Conservation (phyloP, 2,888 invertebrate species). For the Meandrusa payeni region DNA sequence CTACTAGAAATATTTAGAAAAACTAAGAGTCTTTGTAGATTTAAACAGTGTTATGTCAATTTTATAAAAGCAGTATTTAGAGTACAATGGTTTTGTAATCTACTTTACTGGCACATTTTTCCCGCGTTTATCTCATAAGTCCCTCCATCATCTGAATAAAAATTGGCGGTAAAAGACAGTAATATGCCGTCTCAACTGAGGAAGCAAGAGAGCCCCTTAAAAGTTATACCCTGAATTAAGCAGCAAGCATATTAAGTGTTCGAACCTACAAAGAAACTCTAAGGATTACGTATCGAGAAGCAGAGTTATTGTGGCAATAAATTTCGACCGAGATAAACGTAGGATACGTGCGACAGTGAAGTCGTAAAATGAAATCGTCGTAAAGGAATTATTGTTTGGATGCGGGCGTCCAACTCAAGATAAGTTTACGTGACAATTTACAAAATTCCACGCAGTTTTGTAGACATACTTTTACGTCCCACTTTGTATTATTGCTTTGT, state of each 20-base stretch:
- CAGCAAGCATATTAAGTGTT: not conserved
- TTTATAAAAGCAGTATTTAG: no score
- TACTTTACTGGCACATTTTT: no score
- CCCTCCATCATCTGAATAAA: no score
- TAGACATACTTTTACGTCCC: conserved; percentile 10
- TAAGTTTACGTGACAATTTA: conserved; percentile 31
- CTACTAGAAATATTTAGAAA: no score
- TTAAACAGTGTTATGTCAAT: no score
- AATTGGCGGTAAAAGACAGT: no score
- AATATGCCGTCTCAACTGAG: no score
- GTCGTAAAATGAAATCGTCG: conserved; percentile 46
- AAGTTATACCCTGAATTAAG: no score
- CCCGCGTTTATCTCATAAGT: no score
- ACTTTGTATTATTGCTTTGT: conserved; percentile 6
- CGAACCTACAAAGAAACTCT: conserved; percentile 6
- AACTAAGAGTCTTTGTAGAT: no score
- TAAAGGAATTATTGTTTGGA: conserved; percentile 34
- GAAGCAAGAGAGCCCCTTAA: no score
- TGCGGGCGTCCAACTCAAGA: conserved; percentile 29
- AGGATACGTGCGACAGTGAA: conserved; percentile 31
- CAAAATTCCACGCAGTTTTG: conserved; percentile 7
- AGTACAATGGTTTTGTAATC: no score
- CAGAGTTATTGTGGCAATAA: conserved; percentile 55
- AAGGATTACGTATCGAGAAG: conserved; percentile 14
- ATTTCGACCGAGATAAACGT: conserved; percentile 51